A percentile compares a stretch with the other conserved stretches of the same genome.
Conservation (phyloP, 1,140 invertebrate genomes). For the Odontomachus brunneus region DNA sequence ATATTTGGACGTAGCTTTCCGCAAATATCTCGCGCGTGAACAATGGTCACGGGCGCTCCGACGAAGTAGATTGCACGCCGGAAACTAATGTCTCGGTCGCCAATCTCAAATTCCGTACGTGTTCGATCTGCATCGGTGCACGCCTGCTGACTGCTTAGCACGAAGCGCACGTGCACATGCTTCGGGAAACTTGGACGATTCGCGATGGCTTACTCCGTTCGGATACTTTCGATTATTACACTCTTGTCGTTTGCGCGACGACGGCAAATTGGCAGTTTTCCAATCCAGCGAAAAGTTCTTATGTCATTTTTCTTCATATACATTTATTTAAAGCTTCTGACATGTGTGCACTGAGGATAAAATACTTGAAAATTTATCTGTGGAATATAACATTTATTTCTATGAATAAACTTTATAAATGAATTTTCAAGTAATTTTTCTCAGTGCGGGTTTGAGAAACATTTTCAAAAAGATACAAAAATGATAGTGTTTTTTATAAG, state of each 20-base stretch:
- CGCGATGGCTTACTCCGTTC: not conserved
- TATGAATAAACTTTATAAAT: no score
- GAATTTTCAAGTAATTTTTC: no score
- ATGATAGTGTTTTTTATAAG: not conserved
- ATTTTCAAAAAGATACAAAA: not conserved
- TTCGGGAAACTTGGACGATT: slow-evolving; percentile 12
- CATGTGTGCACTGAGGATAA: not conserved
- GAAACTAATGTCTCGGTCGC: slow-evolving; percentile 42
- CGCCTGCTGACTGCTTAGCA: not conserved
- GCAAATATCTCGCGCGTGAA: slow-evolving; percentile 61
- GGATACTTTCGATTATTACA: not conserved
- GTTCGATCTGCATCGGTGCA: slow-evolving; percentile 8
- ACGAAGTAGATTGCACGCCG: slow-evolving; percentile 32
- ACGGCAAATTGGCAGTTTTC: not conserved
- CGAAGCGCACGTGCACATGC: not conserved
- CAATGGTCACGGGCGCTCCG: slow-evolving; percentile 51
- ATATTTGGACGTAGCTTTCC: slow-evolving; percentile 53
- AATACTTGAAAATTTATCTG: no score
- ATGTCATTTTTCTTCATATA: not conserved
- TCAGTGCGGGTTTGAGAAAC: no score
- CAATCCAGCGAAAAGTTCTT: not conserved
- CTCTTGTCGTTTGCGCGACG: not conserved
- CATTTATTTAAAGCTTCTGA: not conserved
- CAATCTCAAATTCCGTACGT: slow-evolving; percentile 54
- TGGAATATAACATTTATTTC: no score